phyloP scores from a whole-genome alignment of 2,797 vertebrate genomes.

The Channallabes apus region DNA sequence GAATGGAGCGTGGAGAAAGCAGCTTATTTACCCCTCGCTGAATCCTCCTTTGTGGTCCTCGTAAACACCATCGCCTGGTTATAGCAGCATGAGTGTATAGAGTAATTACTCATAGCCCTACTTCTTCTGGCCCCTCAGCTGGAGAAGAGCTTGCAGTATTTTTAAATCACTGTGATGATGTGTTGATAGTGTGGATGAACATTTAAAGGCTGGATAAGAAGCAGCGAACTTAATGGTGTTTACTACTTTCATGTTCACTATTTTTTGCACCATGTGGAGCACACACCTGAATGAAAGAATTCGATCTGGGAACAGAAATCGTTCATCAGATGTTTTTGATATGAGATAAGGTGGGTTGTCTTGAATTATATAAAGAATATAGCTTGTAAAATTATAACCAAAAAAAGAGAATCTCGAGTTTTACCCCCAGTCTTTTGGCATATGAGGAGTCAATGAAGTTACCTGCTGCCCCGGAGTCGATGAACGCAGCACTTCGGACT shows the following conservation, averaged over 20 bases:
- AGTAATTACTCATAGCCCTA: not conserved
- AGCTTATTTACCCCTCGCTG: constrained; percentile 20
- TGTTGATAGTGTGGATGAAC: not conserved
- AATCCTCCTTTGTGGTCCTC: not conserved
- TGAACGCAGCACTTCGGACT: no score
- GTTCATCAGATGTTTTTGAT: not conserved
- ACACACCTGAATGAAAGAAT: not conserved
- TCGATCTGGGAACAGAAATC: no score
- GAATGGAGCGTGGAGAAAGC: constrained; percentile 1
- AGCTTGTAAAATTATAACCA: not conserved
- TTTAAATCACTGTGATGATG: not conserved
- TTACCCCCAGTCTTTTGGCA: no score
- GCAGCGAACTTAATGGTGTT: not conserved
- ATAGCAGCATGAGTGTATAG: not conserved
- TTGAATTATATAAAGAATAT: not conserved
- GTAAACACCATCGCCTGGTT: constrained; percentile 16
- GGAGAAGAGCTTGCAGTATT: not conserved
- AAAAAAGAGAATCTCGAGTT: no score
- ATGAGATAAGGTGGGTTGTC: not conserved
- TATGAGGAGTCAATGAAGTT: no score
- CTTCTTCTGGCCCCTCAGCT: not conserved
- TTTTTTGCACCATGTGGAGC: not conserved
- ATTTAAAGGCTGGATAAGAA: not conserved
- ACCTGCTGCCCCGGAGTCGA: no score
- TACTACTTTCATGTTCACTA: not conserved